Percentiles rank a stretch among this genome's conserved stretches.
phyloP scores from a whole-genome alignment of 2,888 invertebrate genomes.

The Isoperla grammatica region DNA sequence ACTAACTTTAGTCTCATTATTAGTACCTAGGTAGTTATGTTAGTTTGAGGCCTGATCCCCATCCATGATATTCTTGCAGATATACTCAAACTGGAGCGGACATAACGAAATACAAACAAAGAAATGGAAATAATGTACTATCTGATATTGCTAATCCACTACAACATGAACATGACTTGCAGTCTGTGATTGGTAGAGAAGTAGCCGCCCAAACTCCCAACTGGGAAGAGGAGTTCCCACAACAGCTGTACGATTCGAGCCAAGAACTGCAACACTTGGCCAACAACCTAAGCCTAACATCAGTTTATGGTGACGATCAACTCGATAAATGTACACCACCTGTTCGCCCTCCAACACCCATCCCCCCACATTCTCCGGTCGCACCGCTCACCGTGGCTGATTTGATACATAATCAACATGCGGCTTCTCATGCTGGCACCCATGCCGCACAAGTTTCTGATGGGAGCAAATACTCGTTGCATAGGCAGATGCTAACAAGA shows the following conservation, averaged over 20 bases:
- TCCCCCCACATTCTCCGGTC: neutral
- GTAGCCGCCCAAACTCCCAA: neutral
- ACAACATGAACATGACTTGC: too few species aligned
- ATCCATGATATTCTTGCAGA: too few species aligned
- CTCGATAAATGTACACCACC: neutral
- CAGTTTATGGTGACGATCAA: neutral
- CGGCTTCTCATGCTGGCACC: neutral
- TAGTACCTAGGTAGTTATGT: too few species aligned
- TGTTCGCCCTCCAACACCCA: neutral
- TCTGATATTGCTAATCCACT: too few species aligned
- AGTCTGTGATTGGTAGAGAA: neutral
- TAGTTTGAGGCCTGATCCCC: too few species aligned
- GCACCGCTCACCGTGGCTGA: neutral
- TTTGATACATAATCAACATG: neutral
- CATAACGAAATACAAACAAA: too few species aligned
- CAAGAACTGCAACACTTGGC: conserved; percentile 2
- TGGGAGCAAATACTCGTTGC: neutral
- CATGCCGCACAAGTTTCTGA: neutral
- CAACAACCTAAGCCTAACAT: neutral
- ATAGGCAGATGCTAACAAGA: conserved; percentile 9
- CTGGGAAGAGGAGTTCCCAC: neutral
- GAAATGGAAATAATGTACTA: too few species aligned
- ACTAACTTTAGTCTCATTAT: too few species aligned
- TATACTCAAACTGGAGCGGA: too few species aligned
- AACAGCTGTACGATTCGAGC: neutral